Base-by-base conservation (phyloP, 1,140 invertebrate genomes). In the Maniola jurtina region DNA sequence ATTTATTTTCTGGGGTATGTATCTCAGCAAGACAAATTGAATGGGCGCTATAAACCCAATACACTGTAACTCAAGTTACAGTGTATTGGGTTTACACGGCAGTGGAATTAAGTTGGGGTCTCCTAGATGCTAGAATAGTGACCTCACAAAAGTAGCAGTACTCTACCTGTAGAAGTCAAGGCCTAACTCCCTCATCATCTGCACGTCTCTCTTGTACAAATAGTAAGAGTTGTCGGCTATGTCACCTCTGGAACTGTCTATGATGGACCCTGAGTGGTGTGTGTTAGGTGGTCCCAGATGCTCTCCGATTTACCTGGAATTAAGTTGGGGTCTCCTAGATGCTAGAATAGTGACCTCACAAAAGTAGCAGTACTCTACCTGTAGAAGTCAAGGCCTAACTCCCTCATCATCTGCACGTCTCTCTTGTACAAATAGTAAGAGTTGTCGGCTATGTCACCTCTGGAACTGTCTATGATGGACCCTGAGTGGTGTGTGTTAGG, bases 211-310 rank as follows among this genome's bases (percentile, higher is more conserved):
- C 48, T n/a, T 45, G 42, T 45, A 45, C 10, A 45, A 5, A n/a
- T 45, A 45, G 42, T 45, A 45, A 1, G 42, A 45, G 42, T 45
- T 45, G 42, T 45, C 42, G 13, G 42, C 42, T 5, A 45, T 45
- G 13, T 45, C 42, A 8, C 42, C 42, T 1, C 13, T 45, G 10
- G 42, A 45, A 11, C 5, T 13, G 13, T 55, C 52, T 10, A 5
- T 55, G 10, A 55, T 16, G 52, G 7, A 14, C 0, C 34, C 52
- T 34, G 52, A 25, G 2, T 34, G 13, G 11, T 55, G 11, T 55
- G 52, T 6, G 25, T 55, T 0, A 55, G 34, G 25, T 11, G 52
- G 52, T 55, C 52, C 52, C 52, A 55, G 8, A 55, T 55, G 33
- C 34, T 55, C 13, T 55, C 52, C 4, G 13, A 11, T 34, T 55